Percentiles rank a stretch among this genome's conserved stretches.
These are phyloP conservation scores for Tridacna crocea DNA, from an alignment of 2,888 invertebrate species.

Conservation along the genomic window DNA sequence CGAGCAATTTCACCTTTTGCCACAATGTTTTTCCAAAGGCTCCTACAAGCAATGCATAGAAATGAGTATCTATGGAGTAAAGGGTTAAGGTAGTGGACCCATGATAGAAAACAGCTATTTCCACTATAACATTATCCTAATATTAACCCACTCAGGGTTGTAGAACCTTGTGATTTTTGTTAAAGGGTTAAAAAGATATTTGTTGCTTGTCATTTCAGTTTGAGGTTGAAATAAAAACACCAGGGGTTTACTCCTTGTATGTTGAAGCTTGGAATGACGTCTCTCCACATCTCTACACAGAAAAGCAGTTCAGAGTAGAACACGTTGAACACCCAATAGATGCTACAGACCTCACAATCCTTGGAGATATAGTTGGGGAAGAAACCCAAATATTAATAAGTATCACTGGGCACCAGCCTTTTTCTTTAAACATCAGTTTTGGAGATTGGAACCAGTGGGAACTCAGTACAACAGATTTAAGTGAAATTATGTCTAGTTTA, in stretches of 20 bases:
- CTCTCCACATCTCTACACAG: constrained; percentile 45
- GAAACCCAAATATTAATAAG: constrained; percentile 61
- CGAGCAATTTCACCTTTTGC: too few relatives aligned
- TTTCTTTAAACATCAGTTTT: constrained; percentile 64
- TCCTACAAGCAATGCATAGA: too few relatives aligned
- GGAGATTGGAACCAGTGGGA: constrained; percentile 67
- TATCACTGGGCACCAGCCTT: constrained; percentile 65
- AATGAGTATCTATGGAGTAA: too few relatives aligned
- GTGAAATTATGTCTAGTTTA: background rate
- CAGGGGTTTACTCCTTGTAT: constrained; percentile 61
- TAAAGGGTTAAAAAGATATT: background rate
- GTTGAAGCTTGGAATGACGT: constrained; percentile 73
- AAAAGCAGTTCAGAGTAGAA: constrained; percentile 52
- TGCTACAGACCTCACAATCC: constrained; percentile 53
- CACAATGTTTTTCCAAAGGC: too few relatives aligned
- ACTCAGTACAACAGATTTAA: constrained; percentile 41
- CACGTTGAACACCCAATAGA: constrained; percentile 67
- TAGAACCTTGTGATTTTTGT: background rate
- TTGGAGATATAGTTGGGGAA: constrained; percentile 59
- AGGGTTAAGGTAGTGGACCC: too few relatives aligned
- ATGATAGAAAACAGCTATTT: too few relatives aligned
- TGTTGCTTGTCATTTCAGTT: constrained; percentile 62
- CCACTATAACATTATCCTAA: too few relatives aligned
- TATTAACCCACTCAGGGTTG: too few relatives aligned
- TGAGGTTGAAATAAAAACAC: constrained; percentile 51